Evolutionary conservation across 2,888 invertebrate species (phyloP).

Genomic region (Ariolimax columbianus): DNA sequence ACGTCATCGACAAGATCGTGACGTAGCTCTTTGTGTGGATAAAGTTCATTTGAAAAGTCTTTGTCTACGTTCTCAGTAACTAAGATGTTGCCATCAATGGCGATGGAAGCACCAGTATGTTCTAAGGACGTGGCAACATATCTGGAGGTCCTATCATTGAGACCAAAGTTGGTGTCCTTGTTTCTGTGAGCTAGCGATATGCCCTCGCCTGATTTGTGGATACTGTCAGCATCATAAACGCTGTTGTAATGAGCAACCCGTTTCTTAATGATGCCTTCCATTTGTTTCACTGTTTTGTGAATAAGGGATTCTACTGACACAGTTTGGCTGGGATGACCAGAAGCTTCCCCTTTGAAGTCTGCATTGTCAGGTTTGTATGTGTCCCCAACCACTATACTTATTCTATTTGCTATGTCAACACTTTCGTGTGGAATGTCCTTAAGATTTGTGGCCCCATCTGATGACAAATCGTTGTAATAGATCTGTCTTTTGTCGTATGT

Average conservation of each 20-base stretch:
- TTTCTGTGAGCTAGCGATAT: background rate
- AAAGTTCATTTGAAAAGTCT: background rate
- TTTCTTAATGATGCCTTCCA: conserved; percentile 32
- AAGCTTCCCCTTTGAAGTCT: background rate
- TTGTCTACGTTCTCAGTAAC: background rate
- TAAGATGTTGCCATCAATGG: background rate
- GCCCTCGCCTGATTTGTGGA: background rate
- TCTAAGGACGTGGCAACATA: background rate
- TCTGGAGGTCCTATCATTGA: background rate
- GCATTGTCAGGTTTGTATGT: background rate
- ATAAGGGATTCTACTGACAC: conserved; percentile 21
- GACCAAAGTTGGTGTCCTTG: background rate
- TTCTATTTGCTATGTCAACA: background rate
- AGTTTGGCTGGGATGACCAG: background rate
- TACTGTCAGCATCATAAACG: background rate
- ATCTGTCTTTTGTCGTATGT: no score
- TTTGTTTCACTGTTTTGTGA: conserved; percentile 35
- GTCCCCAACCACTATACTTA: background rate
- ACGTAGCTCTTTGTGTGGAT: background rate
- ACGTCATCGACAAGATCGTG: background rate
- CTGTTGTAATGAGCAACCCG: background rate
- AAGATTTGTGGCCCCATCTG: background rate
- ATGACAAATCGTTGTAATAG: background rate
- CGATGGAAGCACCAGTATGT: background rate
- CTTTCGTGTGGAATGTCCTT: background rate